Evolutionary conservation across 2,888 invertebrate genomes (phyloP).

Genomic region (Frankliniella intonsa): DNA sequence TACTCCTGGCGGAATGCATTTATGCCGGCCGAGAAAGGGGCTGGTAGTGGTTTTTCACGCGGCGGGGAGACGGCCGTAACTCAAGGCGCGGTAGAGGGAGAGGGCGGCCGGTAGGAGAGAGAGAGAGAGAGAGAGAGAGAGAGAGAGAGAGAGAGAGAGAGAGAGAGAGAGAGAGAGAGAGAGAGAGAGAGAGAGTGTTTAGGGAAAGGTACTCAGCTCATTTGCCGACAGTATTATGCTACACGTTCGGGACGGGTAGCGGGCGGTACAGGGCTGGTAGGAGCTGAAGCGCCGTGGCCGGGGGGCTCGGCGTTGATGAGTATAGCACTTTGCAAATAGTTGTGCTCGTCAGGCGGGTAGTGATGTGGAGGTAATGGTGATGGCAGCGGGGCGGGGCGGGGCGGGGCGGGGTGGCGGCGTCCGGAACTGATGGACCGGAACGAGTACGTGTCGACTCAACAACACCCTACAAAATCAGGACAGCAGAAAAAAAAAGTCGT

Average conservation of each 20-base stretch:
- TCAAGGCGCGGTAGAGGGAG: too few species aligned
- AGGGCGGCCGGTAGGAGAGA: neutral
- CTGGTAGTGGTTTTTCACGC: too few species aligned
- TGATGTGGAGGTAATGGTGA: neutral
- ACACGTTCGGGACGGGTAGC: too few species aligned
- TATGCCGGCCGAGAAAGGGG: neutral
- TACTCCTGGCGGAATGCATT: neutral
- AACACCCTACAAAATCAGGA: too few species aligned
- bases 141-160: constrained; percentile 1
- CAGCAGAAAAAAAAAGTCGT: too few species aligned
- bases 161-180: constrained; percentile 1
- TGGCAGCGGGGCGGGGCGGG: neutral
- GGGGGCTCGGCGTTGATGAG: too few species aligned
- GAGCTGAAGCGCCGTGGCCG: neutral
- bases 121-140: neutral
- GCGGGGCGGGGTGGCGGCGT: neutral
- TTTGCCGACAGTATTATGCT: too few species aligned
- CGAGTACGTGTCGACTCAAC: too few species aligned
- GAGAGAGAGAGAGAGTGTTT: neutral
- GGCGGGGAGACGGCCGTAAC: too few species aligned
- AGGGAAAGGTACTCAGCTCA: too few species aligned
- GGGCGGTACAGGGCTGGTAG: neutral
- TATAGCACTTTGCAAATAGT: neutral
- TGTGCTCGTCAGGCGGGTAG: neutral
- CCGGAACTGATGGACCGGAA: too few species aligned